A percentile compares a stretch with the other conserved stretches of the same genome.
Conservation (phyloP, 53 echinoderm and acorn worm genomes). For the Echinometra lucunter region DNA sequence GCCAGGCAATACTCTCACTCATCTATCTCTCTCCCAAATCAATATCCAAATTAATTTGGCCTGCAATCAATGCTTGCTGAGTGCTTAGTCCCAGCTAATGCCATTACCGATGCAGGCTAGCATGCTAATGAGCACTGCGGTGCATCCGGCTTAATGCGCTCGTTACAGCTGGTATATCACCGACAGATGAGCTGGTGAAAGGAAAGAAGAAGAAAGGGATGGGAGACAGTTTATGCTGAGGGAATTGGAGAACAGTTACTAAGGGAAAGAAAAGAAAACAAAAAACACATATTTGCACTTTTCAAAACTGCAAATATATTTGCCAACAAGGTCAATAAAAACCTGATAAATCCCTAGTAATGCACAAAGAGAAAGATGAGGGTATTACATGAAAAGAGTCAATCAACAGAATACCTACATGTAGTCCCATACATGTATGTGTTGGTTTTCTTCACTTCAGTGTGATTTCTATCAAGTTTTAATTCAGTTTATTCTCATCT, state of each 20-base stretch:
- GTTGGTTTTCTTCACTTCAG: no score
- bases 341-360: no score
- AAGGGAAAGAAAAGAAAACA: neutral
- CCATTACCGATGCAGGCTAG: slow-evolving; percentile 67
- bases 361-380: no score
- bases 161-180: slow-evolving; percentile 59
- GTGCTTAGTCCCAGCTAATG: slow-evolving; percentile 71
- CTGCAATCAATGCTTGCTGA: slow-evolving; percentile 71
- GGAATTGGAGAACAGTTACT: slow-evolving; percentile 5
- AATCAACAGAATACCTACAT: no score
- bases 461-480: no score
- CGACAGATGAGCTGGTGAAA: slow-evolving; percentile 30
- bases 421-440: no score
- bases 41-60: slow-evolving; percentile 74
- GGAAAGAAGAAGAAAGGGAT: slow-evolving; percentile 23
- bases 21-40: slow-evolving; percentile 64
- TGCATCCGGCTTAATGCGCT: slow-evolving; percentile 59
- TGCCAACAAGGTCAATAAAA: no score
- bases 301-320: no score
- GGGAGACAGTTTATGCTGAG: neutral
- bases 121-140: slow-evolving; percentile 67
- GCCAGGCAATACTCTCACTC: slow-evolving; percentile 58
- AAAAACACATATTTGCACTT: no score
- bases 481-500: no score
- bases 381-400: no score